Base-by-base conservation (phyloP, 2,888 invertebrate genomes). In the Drosophila macrothrix region DNA sequence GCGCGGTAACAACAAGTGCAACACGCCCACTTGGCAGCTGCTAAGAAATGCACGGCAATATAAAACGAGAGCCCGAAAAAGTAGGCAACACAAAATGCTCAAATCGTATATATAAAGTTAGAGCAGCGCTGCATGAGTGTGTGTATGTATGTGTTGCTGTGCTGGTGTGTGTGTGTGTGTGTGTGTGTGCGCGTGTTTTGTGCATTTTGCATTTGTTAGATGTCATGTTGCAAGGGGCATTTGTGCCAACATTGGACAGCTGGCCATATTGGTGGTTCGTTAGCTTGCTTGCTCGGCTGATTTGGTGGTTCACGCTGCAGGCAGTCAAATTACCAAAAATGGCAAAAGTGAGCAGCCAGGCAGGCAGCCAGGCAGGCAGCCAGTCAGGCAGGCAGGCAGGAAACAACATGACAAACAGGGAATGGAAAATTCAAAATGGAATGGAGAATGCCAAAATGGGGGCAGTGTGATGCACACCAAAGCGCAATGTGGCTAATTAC, bases 401-500 rank as follows among this genome's bases (percentile, higher is more conserved):
- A 65, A 52, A 29, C 52, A 67, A 73, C 73, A 73, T 67, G 78
- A 78, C 73, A 78, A 73, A 60, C 73, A 67, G 63, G 49, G 31
- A 22, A 43, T 46, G 41, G 58, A 35, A 22, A 4, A 37, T 31
- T 50, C 58, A 58, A 49, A 50, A 39, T 37, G 55, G 19, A 33
- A 55, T 19, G 55, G 55, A 25, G 46, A 46, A 46, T 35, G 75
- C 61, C 10, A 37, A 62, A 39, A 50, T 29, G 43, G 52, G 49
- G 66, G 53, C 55, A 53, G 33, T 46, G 39, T 46, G 46, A 66
- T 66, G 70, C 70, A 76, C 63, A 60, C 66, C 50, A 78, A 63
- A 72, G 84, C 84, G 80, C 82, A 84, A 80, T 88, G 90, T 84
- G 88, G 90, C 88, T 88, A 88, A 88, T 88, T 88, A 88, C 88